Evolutionary conservation across 1,140 invertebrate species (phyloP), one percentile per base, ranked within the genome.

Genomic region (Littorina saxatilis): DNA sequence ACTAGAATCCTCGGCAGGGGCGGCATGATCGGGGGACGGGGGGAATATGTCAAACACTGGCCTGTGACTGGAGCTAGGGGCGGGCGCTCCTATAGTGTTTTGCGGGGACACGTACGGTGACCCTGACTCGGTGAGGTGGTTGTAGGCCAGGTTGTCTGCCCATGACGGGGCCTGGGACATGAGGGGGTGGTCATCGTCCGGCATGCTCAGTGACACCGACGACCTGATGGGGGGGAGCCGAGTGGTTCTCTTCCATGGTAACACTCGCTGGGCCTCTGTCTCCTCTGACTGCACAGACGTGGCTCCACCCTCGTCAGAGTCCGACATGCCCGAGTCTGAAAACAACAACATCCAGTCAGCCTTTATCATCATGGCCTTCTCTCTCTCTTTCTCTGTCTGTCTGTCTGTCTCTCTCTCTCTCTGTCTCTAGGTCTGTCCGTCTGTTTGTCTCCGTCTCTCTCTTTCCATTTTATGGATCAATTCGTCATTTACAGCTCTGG

Each of bases 71-170:
- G 81, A 55, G 58, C 73, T 55, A 3, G 73, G 39, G 7, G 68
- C 79, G 7, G 83, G 74, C 5, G 82, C 80, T 23, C 84, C 85
- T 27, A 91, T 80, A 0, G 90, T 91, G 52, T 85, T 84, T 55
- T 91, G 82, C 20, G 90, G 90, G 0, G 90, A 91, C 5, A 86
- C 84, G 80, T 90, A 91, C 0, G 90, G 90, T 1, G 90, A 91
- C 7, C 88, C 88, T 15, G 88, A 84, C 63, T 90, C 90, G 27
- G 85, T 88, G 3, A 91, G 81, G 66, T 88, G 87, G 61, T 85
- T 86, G 75, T 91, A 92, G 23, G 88, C 85, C 47, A 88, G 70
- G 81, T 91, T 92, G 79, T 89, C 86, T 23, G 89, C 90, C 91
- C 91, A 92, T 37, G 91, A 89, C 7, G 91, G 91, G 4, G 86